Evolutionary conservation across 1,140 invertebrate genomes (phyloP).

Genomic region (Camponotus pennsylvanicus): DNA sequence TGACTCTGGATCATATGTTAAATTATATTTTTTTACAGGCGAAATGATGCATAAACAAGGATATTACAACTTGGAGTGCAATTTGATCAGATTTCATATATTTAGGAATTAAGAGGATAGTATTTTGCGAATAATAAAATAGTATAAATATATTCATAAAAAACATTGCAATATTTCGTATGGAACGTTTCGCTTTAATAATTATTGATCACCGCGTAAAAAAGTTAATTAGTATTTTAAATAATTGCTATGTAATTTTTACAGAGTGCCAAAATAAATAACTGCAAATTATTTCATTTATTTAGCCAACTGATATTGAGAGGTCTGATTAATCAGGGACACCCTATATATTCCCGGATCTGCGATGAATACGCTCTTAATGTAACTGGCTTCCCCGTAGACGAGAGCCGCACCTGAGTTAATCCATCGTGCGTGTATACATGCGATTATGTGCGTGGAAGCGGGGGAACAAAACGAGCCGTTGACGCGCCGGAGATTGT

Average conservation of each 20-base stretch:
- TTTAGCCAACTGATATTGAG: background rate
- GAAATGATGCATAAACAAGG: background rate
- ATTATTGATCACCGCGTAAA: background rate
- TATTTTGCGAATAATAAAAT: background rate
- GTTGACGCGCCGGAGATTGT: constrained; percentile 53
- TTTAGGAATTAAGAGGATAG: background rate
- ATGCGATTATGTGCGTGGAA: constrained; percentile 47
- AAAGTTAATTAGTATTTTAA: background rate
- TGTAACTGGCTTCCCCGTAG: constrained; percentile 62
- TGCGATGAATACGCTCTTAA: constrained; percentile 72
- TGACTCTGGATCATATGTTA: background rate
- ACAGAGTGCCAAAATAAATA: background rate
- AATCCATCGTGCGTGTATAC: constrained; percentile 49
- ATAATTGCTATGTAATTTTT: background rate
- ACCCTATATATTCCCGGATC: constrained; percentile 51
- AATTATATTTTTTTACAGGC: background rate
- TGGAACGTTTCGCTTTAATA: background rate
- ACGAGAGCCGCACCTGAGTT: constrained; percentile 55
- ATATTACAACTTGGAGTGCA: background rate
- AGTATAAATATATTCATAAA: background rate
- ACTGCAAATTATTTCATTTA: background rate
- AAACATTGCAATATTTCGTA: background rate
- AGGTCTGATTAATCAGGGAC: constrained; percentile 21
- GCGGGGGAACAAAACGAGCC: constrained; percentile 42
- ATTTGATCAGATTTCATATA: no score